phyloP scores from a whole-genome alignment of 2,888 invertebrate species.

The Chromoteleia sp. region DNA sequence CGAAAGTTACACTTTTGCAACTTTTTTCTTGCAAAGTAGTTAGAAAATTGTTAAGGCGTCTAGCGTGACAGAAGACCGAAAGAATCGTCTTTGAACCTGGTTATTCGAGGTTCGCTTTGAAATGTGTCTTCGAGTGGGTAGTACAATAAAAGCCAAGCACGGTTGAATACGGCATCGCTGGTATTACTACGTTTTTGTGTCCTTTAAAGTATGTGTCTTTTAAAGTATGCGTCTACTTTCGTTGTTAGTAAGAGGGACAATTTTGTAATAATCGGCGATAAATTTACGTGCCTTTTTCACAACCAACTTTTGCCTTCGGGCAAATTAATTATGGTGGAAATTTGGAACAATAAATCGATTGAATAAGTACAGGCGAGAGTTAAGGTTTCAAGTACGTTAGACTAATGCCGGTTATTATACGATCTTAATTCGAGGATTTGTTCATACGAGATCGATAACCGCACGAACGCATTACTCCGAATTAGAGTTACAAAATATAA shows the following conservation, averaged over 20 bases:
- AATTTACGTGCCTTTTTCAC: constrained; percentile 9
- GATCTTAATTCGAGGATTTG: constrained; percentile 37
- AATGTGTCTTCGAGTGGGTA: neutral
- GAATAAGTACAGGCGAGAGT: constrained; percentile 14
- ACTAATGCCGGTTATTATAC: constrained; percentile 7
- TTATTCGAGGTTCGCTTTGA: constrained; percentile 1
- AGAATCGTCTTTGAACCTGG: neutral
- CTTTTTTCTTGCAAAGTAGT: no score
- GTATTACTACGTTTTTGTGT: constrained; percentile 26
- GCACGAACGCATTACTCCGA: constrained; percentile 19
- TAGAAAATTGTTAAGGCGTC: no score
- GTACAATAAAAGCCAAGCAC: constrained; percentile 1
- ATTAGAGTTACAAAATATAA: constrained; percentile 23
- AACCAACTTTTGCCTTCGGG: neutral
- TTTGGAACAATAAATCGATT: constrained; percentile 10
- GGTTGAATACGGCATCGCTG: neutral
- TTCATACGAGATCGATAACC: constrained; percentile 14
- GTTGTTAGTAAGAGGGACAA: neutral
- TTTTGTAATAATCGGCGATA: constrained; percentile 17
- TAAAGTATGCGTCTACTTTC: constrained; percentile 13
- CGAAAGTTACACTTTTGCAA: no score
- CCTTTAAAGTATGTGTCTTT: constrained; percentile 20
- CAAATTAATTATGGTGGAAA: neutral
- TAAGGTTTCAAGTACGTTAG: constrained; percentile 13
- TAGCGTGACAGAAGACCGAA: no score